These are phyloP conservation scores for Heteronetta atricapilla DNA, from an alignment of 2,113 vertebrate species.

Conservation along the genomic window DNA sequence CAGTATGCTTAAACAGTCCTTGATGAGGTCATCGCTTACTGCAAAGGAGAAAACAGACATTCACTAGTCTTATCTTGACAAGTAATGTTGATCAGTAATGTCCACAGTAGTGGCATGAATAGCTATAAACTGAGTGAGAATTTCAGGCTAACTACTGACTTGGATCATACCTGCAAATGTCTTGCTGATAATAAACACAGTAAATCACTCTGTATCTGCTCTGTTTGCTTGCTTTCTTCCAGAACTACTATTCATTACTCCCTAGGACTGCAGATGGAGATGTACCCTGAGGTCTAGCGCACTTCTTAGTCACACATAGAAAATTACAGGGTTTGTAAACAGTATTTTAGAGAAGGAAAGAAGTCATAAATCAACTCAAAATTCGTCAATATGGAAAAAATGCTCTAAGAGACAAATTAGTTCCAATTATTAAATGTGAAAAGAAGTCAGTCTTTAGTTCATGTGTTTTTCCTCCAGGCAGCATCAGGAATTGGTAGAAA, in stretches of 20 bases:
- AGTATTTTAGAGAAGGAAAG: background rate
- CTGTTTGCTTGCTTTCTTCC: background rate
- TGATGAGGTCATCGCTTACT: constrained; percentile 95
- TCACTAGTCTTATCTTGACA: background rate
- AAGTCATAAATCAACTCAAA: background rate
- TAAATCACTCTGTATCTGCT: background rate
- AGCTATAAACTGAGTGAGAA: background rate
- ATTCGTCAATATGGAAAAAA: background rate
- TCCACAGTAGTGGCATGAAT: background rate
- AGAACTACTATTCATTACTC: background rate
- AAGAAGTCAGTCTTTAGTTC: background rate
- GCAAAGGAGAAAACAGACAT: constrained; percentile 58
- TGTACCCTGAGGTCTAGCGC: background rate
- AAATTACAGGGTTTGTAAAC: accelerated
- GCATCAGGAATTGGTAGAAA: background rate
- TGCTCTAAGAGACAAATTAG: background rate
- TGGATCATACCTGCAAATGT: background rate
- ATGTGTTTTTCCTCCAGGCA: background rate
- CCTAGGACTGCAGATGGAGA: background rate
- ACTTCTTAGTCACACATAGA: background rate
- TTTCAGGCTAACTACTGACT: background rate
- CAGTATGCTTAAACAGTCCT: constrained; percentile 94
- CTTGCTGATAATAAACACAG: background rate
- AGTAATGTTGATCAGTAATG: background rate
- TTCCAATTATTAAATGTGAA: background rate